phyloP scores from a whole-genome alignment of 2,888 invertebrate genomes.

The Rhopalosiphum nymphaeae region DNA sequence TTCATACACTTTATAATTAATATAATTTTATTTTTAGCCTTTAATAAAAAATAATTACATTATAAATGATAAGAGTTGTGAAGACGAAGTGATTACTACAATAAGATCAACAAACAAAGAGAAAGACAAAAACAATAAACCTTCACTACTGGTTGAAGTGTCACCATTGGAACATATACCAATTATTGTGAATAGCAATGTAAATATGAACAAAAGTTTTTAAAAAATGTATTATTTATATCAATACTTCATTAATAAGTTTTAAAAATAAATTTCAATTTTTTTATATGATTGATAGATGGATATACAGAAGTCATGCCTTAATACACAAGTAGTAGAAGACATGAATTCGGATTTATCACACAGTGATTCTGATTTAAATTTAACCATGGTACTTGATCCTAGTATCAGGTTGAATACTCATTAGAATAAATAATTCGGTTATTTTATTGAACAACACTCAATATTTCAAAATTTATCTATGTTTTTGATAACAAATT shows the following conservation, averaged over 20 bases:
- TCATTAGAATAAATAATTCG: neutral
- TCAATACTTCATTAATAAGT: neutral
- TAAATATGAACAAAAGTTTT: neutral
- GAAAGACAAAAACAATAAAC: constrained; percentile 45
- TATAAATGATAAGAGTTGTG: constrained; percentile 37
- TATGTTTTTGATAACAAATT: no score
- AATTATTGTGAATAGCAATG: constrained; percentile 52
- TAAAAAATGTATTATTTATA: neutral
- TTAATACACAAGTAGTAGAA: constrained; percentile 80
- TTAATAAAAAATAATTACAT: constrained; percentile 41
- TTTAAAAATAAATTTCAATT: constrained; percentile 3
- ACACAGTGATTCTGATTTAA: constrained; percentile 11
- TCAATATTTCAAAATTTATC: no score
- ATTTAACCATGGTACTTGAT: neutral
- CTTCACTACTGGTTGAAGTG: constrained; percentile 40
- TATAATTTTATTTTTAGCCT: constrained; percentile 25
- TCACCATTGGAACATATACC: constrained; percentile 46
- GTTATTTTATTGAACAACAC: no score
- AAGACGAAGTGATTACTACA: constrained; percentile 58
- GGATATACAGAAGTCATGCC: constrained; percentile 83
- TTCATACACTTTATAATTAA: neutral
- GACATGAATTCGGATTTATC: constrained; percentile 33
- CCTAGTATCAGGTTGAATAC: constrained; percentile 34
- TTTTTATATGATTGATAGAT: constrained; percentile 69
- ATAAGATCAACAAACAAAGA: constrained; percentile 48